Base-by-base conservation (phyloP, 35 echinoderm and acorn worm genomes). In the Anneissia japonica region DNA sequence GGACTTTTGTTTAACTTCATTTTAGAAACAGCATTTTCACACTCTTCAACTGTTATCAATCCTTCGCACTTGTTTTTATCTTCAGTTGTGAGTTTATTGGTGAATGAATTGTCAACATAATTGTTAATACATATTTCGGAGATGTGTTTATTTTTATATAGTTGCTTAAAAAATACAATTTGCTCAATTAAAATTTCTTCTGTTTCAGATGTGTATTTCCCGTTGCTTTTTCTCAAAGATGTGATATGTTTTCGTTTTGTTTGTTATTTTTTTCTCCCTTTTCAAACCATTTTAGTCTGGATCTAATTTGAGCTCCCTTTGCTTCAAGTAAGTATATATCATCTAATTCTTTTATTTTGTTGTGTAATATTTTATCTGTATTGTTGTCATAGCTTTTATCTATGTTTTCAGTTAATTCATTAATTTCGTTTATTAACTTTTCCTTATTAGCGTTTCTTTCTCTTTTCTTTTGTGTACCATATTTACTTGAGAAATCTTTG, bases 31-130 rank as follows among this genome's bases (percentile, higher is more conserved):
- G 30, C 82, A 4, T 1, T 31, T 35, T 56, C 72, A 34, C 82
- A 84, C 33, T 84, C 82, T 31, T 84, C 82, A 23, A 32, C 43
- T 17, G 82, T 56, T 56, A 84, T 41, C 7, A 56, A 32, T 0
- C 29, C 82, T 84, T 84, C 46, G 26, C 82, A 84, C 13, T 56
- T 4, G 4, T 9, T 2, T 16, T 64, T 64, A 16, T 12, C 6
- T 64, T 64, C 51, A 19, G 11, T 23, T 12, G 51, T 19, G 2
- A 64, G 21, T 26, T 64, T 6, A 16, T 64, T 64, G 21, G 26
- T 26, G 1, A 19, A 19, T 19, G 51, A 64, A 12, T 64, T 23
- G 1, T 19, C 1, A 16, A 64, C 1, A 23, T 64, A 64, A 19
- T 9, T 64, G 26, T 64, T 23, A 2, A 64, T 64, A 19, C 5